Base-by-base conservation (phyloP, 2,113 vertebrate genomes). In the Elanus axillaris region DNA sequence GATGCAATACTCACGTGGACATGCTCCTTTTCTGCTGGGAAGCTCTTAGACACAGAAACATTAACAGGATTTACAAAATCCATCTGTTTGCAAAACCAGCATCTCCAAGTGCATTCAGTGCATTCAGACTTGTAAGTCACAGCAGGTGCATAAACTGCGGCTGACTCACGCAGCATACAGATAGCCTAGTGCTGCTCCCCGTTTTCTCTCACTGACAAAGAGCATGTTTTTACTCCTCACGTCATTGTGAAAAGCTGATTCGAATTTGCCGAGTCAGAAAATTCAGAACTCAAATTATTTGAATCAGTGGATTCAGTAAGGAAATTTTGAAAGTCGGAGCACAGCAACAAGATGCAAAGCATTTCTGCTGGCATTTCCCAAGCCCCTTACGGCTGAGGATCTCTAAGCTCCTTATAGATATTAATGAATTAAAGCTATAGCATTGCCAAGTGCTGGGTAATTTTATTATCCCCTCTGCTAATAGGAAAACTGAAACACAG, bases 31-130 rank as follows among this genome's bases (percentile, higher is more conserved):
- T 86, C 95, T 91, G 91, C 81, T 76, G 93, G 91, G 88, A 90
- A 87, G 62, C 36, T 94, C 79, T 96, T 86, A 95, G 62, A 95
- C 47, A 81, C 10, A 88, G 93, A 88, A 89, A 81, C n/a, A 10
- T 91, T 86, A 80, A 86, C 82, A 59, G 86, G 87, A 92, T 96
- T 96, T 96, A 81, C 85, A 81, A 96, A 95, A 97, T 93, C 92
- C 92, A 90, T 94, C 93, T 97, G 91, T 88, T 94, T 97, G 94
- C 74, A 86, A 83, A 96, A 83, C 55, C 86, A 91, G 77, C 93
- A 71, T 94, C 95, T 85, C 50, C 0, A 5, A 92, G 68, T 52
- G 89, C 78, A 78, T 88, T 84, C 63, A 78, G 48, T 48, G 60
- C 63, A n/a, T 91, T 94, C 92, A 89, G 80, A 72, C 69, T 45